Evolutionary conservation across 2,113 vertebrate genomes (phyloP), one percentile per base, ranked within the genome.

Genomic region (Bos taurus): DNA sequence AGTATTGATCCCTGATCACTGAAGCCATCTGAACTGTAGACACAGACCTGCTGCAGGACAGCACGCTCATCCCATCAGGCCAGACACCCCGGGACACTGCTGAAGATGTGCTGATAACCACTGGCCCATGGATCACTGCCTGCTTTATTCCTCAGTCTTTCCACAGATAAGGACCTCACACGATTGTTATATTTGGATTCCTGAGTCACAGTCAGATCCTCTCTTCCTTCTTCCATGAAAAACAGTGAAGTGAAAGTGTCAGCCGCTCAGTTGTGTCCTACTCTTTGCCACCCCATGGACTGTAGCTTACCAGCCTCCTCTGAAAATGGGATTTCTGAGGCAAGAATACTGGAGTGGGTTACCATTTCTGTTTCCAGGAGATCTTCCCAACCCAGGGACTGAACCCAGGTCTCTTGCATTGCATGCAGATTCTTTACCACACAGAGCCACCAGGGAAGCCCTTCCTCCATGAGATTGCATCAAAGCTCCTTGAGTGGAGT

Each of bases 11-110:
- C 7, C 26, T 25, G 48, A 64, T 82, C 50, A 71, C 25, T 30
- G 28, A 28, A 14, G 26, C 77, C 62, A 8, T 33, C 26, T 57
- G 62, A n/a, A 17, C 71, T 21, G 21, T 21, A 94, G 82, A 56
- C 6, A 19, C 6, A 15, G 9, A 6, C 15, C 48, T n/a, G 2
- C 30, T 6, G 10, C 21, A n/a, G 50, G 23, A 50, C 54, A 23
- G 14, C 62, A 19, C 10, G 4, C 3, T 82, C 6, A 9, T 2
- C 6, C 9, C n/a, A 25, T 21, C 10, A 36, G 86, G 9, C 19
- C 4, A 16, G 28, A 6, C 0, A 30, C 15, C 33, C 60, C 4
- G 0, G 26, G 50, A 28, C 15, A 3, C 33, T 19, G 43, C 10
- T 43, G 33, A 56, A 26, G 19, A 50, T 3, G 6, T 19, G 26